Base-by-base conservation (phyloP, 2,888 invertebrate species). In the Hybos culiciformis region DNA sequence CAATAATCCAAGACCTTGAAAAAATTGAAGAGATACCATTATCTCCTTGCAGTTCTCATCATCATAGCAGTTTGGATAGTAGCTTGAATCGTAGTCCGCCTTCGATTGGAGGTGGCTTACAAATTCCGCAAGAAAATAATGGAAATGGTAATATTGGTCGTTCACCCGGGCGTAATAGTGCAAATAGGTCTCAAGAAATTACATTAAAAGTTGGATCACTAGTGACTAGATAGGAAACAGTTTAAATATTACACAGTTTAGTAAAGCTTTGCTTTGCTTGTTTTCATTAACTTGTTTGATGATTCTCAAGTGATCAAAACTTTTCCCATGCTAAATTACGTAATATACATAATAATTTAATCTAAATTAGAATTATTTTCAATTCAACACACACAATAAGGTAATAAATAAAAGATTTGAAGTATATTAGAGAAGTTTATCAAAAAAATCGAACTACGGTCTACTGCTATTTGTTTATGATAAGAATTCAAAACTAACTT, bases 1-100 rank as follows among this genome's bases (percentile, higher is more conserved):
- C 79, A 17, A 77, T 79, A 18, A 76, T 77, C 1, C 72, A 73
- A 54, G 80, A 80, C 60, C 62, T 79, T 52, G 79, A 79, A 56
- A 73, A 77, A 58, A 80, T 80, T 51, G 79, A 79, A 60, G 80
- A 80, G 56, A 71, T 77, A 36, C 74, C 77, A 14, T 58, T 73
- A 31, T 70, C 72, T 17, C 70, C 72, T 7, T 61, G 62, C 18
- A 62, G 66, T 6, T 64, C 69, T 15, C 64, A 63, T 47, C 65
- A 62, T 46, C 36, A 36, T 36, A 36, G 36, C 14, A 64, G 64
- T 38, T 49, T 63, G 29, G 65, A 65, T 38, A 65, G 64, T 42
- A 64, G 60, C 43, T 55, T 63, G 4, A 65, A 63, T 53, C 61
- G 62, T 11, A 64, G 64, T 53, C 64, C 65, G 26, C 64, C 64